Evolutionary conservation across 2,113 vertebrate species (phyloP), one percentile per base, ranked within the genome.

Genomic region (Prionailurus bengalensis): DNA sequence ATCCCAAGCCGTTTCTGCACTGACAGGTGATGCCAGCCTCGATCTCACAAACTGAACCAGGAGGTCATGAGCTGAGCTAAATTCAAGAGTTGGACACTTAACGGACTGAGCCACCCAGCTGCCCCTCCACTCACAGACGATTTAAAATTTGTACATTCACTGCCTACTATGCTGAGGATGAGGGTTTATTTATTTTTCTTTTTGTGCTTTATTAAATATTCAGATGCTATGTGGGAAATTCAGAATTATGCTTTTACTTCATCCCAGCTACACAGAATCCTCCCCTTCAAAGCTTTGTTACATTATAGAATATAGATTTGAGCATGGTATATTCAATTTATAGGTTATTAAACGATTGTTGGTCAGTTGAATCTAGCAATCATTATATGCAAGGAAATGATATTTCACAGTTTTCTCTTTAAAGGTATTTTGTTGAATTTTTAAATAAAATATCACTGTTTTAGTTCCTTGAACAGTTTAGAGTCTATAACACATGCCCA

Each of bases 111-210:
- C 58, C 58, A 23, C 58, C 58, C 58, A 61, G 58, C 21, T 17
- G 23, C 7, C 58, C 58, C 21, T 82, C 48, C 78, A 80, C 8
- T 88, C 14, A 76, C 1, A 70, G 48, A 19, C 45, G 21, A 39
- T 89, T 85, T 92, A 80, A 94, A 94, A 84, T 94, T 29, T 92
- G 70, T 33, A n/a, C 17, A 48, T 73, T 92, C 23, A 61, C 31
- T 81, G 45, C 31, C 21, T 55, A 2, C 92, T 96, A 39, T 65
- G 74, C 42, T 94, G 65, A 84, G 21, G n/a, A 29, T 74, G 5
- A 16, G 7, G 19, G 4, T 79, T 89, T 80, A 36, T 65, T 76
- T 89, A 12, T 70, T 63, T 93, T 96, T 86, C 14, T 65, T 78
- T 55, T 55, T 65, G 25, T 82, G 73, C 8, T 53, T 79, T 89